Percentiles rank a stretch among this genome's conserved stretches.
Evolutionary conservation across 2,113 vertebrate species (phyloP).

Genomic region (Grantiella picta): DNA sequence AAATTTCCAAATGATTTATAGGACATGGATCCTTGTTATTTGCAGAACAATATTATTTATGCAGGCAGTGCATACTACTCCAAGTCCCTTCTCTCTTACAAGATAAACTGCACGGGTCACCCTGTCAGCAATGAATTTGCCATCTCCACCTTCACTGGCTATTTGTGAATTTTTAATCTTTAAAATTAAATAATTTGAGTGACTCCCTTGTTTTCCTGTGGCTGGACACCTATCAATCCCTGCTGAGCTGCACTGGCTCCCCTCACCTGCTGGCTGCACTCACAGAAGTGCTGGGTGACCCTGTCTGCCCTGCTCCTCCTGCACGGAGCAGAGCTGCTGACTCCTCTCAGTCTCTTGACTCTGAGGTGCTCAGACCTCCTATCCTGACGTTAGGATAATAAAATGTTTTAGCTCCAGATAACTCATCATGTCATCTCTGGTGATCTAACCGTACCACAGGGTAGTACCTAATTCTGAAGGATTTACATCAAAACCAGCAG

Average conservation of each 20-base stretch:
- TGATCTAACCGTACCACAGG: neutral
- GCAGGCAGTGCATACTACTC: neutral
- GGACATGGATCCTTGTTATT: neutral
- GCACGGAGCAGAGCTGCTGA: neutral
- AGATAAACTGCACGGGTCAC: neutral
- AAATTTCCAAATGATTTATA: neutral
- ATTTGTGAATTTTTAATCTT: neutral
- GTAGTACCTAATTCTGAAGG: neutral
- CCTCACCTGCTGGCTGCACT: fast-evolving
- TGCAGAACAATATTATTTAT: neutral
- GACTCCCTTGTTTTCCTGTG: neutral
- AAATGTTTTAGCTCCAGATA: neutral
- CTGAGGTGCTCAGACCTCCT: neutral
- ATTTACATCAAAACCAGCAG: neutral
- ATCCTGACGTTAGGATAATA: neutral
- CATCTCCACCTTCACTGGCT: neutral
- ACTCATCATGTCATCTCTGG: neutral
- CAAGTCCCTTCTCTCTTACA: neutral
- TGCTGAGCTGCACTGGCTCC: neutral
- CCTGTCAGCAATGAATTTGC: neutral
- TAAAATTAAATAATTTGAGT: neutral
- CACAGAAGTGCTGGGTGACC: neutral
- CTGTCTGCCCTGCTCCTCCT: neutral
- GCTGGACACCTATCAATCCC: neutral
- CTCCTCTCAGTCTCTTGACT: neutral